Conservation (phyloP, 1,140 invertebrate genomes). For the Araneus ventricosus region DNA sequence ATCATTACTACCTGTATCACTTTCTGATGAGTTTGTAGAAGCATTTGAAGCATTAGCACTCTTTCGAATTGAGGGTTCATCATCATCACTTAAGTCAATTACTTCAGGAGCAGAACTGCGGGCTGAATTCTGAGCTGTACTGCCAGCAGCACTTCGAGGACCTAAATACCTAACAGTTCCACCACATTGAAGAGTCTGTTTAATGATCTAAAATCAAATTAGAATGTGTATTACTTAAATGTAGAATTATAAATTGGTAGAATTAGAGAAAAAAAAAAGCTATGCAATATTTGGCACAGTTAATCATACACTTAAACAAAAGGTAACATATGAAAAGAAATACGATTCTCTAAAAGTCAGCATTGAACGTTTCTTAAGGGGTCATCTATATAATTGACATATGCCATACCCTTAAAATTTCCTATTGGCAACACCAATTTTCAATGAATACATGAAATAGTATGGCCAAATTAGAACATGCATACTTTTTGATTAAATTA, state of each 20-base stretch:
- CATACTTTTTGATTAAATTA: too few relatives aligned
- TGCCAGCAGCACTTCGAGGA: slow-evolving; percentile 60
- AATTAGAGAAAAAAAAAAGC: background rate
- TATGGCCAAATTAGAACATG: too few relatives aligned
- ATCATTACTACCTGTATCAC: slow-evolving; percentile 57
- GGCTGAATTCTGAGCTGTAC: slow-evolving; percentile 38
- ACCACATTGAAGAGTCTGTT: slow-evolving; percentile 75
- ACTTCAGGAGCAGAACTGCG: slow-evolving; percentile 68
- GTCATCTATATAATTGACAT: too few relatives aligned
- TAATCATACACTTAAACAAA: too few relatives aligned
- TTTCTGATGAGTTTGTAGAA: slow-evolving; percentile 69
- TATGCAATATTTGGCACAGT: too few relatives aligned
- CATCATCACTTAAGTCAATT: slow-evolving; percentile 75
- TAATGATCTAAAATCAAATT: slow-evolving; percentile 69
- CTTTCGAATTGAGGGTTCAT: slow-evolving; percentile 62
- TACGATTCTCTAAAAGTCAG: too few relatives aligned
- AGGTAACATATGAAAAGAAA: too few relatives aligned
- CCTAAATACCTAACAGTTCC: slow-evolving; percentile 73
- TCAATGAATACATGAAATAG: too few relatives aligned
- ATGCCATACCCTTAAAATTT: too few relatives aligned
- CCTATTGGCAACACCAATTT: too few relatives aligned
- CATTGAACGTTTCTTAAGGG: too few relatives aligned
- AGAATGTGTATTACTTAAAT: background rate
- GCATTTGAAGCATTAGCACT: slow-evolving; percentile 54
- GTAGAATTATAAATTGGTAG: background rate